Evolutionary conservation across 2,888 invertebrate species (phyloP), one percentile per base, ranked within the genome.

Genomic region (Ochropacha duplaris): DNA sequence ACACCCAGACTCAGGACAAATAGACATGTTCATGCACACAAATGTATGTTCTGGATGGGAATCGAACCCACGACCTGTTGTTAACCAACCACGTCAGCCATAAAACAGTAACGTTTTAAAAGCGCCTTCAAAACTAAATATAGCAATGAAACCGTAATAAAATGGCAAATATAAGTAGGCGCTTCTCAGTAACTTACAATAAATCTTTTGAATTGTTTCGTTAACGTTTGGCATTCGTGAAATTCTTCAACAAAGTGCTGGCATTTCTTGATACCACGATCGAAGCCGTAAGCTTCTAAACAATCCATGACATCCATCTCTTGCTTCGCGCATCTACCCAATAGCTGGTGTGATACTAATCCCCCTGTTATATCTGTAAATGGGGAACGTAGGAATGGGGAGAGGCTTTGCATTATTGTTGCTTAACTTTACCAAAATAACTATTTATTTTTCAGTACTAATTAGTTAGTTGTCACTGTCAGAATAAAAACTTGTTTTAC

Each of bases 251-350:
- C 84, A 3, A 95, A 81, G 50, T 89, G 83, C 0, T 83, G 74
- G 77, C 97, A 97, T 75, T 94, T 94, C 3, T 72, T 74, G 1
- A 87, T 54, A 0, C 95, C 96, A 49, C 92, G 90, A 24, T 94
- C 93, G 1, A 94, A 66, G 4, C 97, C 97, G 69, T 97, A 96
- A 0, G 96, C 96, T 71, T 97, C 96, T 54, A 96, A 72, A 72
- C 97, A 97, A 65, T 97, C 96, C 85, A 96, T 94, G 75, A 94
- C 88, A 49, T 93, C 92, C 90, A 96, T 87, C 86, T 97, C 96
- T 67, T 95, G 87, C 49, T 90, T 84, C 1, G 93, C 94, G 76
- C 97, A 97, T 12, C 85, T 77, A 5, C 94, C 94, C 64, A 93
- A 85, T 66, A 93, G 84, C 78, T 96, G 96, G 66, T 95, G 94